Conservation (phyloP, 2,888 invertebrate species). For the Xestia ashworthii region DNA sequence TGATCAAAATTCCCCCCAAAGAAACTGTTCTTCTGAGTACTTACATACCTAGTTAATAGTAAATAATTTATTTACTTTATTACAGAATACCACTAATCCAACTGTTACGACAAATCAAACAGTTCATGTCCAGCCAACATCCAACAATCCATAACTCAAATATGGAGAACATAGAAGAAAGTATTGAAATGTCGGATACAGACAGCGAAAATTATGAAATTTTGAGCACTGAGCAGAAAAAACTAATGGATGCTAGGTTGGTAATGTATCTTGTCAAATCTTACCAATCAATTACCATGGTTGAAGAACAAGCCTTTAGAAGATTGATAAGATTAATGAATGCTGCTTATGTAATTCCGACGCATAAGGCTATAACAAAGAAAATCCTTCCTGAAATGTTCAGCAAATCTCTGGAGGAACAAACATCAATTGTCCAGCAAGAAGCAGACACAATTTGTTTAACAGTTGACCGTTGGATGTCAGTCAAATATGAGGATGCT, state of each 20-base stretch:
- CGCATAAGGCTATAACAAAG: slow-evolving; percentile 6
- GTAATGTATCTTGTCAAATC: not conserved
- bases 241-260: not conserved
- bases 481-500: not conserved
- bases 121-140: not conserved
- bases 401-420: slow-evolving; percentile 18
- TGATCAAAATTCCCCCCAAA: too few relatives aligned
- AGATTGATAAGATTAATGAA: not conserved
- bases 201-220: not conserved
- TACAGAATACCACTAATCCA: not conserved
- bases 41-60: too few relatives aligned
- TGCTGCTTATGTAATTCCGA: slow-evolving; percentile 2
- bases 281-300: not conserved
- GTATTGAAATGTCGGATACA: not conserved
- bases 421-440: slow-evolving; percentile 3
- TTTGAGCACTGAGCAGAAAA: not conserved
- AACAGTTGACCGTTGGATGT: slow-evolving; percentile 24
- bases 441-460: slow-evolving; percentile 22
- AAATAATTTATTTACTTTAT: not conserved
- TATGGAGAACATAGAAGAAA: not conserved
- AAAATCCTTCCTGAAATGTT: slow-evolving; percentile 35
- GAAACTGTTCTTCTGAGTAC: too few relatives aligned
- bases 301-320: not conserved
- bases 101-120: not conserved
- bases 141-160: not conserved